A percentile compares a stretch with the other conserved stretches of the same genome.
Evolutionary conservation across 2,888 invertebrate genomes (phyloP).

Genomic region (Fissipunctia ypsillon): DNA sequence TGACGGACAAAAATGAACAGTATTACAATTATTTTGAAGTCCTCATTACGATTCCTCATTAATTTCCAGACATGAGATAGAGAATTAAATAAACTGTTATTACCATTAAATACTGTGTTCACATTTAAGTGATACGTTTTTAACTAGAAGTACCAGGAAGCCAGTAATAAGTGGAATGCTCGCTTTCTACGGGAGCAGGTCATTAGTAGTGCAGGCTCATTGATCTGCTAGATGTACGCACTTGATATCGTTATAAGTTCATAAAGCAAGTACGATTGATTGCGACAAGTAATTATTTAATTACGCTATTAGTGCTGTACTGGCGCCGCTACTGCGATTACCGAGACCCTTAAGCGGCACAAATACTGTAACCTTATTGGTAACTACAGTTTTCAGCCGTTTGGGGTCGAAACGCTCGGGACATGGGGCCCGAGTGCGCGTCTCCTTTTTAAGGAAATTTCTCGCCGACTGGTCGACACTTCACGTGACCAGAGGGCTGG

Average conservation of each 20-base stretch:
- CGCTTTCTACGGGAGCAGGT: constrained; percentile 67
- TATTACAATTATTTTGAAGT: neutral
- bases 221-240: constrained; percentile 31
- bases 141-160: constrained; percentile 44
- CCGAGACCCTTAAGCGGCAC: too few species aligned
- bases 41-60: constrained; percentile 25
- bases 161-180: constrained; percentile 44
- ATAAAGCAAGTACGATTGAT: neutral
- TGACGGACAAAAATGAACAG: neutral
- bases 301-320: too few species aligned
- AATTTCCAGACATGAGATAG: constrained; percentile 3
- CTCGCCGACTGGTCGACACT: too few species aligned
- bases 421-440: too few species aligned
- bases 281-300: neutral
- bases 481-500: too few species aligned
- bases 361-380: too few species aligned
- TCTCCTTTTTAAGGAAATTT: too few species aligned
- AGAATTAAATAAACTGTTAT: neutral
- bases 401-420: too few species aligned
- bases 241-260: neutral
- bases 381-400: too few species aligned
- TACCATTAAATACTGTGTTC: neutral
- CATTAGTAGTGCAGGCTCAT: constrained; percentile 52
- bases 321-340: too few species aligned
- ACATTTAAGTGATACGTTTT: constrained; percentile 21